phyloP scores from a whole-genome alignment of 2,888 invertebrate genomes.

The Physocephala rufipes region DNA sequence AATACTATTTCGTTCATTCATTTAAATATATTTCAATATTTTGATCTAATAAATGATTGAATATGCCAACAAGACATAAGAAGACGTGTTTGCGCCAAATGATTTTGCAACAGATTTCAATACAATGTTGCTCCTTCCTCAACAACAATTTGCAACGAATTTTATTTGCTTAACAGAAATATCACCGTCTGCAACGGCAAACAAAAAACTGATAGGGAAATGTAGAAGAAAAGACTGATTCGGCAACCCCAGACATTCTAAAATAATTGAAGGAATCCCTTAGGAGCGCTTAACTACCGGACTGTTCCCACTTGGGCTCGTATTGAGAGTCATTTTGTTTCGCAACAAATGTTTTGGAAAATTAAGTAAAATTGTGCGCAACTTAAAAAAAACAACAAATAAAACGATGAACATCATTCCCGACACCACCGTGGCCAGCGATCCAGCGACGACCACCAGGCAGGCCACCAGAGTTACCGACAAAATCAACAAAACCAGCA shows the following conservation, averaged over 20 bases:
- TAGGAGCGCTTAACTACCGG: not conserved
- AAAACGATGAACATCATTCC: not conserved
- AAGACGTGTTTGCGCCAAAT: too few relatives aligned
- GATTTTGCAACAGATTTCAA: too few relatives aligned
- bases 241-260: not conserved
- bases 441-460: not conserved
- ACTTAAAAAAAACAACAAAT: not conserved
- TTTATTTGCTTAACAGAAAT: conserved; percentile 20
- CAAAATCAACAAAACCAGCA: conserved; percentile 8
- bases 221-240: too few relatives aligned
- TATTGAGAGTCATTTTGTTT: conserved; percentile 28
- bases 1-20: too few relatives aligned
- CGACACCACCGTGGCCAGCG: not conserved
- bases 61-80: too few relatives aligned
- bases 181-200: not conserved
- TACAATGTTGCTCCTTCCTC: not conserved
- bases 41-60: too few relatives aligned
- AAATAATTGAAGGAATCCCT: not conserved
- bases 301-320: conserved; percentile 3
- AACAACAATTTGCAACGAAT: conserved; percentile 10
- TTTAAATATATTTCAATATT: too few relatives aligned
- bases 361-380: conserved; percentile 32
- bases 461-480: not conserved
- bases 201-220: not conserved
- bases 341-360: conserved; percentile 34